Evolutionary conservation across 2,888 invertebrate genomes (phyloP).

Genomic region (Ischnura elegans): DNA sequence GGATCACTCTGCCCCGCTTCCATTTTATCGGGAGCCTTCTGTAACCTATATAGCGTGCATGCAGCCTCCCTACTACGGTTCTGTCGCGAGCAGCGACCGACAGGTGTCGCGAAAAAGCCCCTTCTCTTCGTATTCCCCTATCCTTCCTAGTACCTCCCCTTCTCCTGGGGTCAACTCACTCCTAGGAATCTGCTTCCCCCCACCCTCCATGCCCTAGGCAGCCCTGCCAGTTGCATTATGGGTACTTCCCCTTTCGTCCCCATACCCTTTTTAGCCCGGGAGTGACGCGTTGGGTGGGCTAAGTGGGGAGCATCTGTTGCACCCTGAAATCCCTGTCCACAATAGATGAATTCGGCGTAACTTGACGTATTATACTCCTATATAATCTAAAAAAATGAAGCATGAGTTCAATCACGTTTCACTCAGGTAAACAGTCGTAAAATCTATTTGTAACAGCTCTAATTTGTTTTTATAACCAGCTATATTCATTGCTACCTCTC

Average conservation of each 20-base stretch:
- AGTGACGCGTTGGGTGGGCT: neutral
- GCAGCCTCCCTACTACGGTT: neutral
- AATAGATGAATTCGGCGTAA: neutral
- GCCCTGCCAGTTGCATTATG: neutral
- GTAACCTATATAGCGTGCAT: neutral
- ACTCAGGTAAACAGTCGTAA: no score
- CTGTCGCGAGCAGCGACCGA: conserved; percentile 1
- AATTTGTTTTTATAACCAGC: no score
- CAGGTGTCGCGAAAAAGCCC: neutral
- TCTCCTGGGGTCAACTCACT: neutral
- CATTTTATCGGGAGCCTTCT: neutral
- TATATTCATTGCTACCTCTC: no score
- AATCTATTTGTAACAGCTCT: no score
- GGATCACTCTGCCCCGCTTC: neutral
- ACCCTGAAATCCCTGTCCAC: neutral
- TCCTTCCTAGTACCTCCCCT: neutral
- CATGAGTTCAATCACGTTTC: no score
- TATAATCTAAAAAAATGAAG: no score
- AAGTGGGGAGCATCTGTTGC: neutral
- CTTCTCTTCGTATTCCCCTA: neutral
- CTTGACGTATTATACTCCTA: neutral
- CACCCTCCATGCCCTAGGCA: neutral
- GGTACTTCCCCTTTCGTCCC: neutral
- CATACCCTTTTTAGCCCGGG: neutral
- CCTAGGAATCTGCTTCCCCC: neutral